phyloP scores from a whole-genome alignment of 2,797 vertebrate genomes.

The Myiotriccus ornatus region DNA sequence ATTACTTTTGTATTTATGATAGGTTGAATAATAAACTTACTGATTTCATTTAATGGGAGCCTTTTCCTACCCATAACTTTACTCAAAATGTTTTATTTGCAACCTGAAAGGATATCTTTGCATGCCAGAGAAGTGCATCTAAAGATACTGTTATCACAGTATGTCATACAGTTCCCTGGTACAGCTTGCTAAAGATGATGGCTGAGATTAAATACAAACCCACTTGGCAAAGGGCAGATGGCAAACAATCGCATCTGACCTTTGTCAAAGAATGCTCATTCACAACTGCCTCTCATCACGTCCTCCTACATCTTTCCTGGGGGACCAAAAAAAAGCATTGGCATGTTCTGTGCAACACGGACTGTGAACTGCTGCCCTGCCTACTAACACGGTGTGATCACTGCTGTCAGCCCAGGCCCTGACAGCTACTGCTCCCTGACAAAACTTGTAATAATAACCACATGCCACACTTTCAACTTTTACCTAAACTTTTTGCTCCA shows the following conservation, averaged over 20 bases:
- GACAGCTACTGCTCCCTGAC: constrained; percentile 17
- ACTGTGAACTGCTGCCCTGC: neutral
- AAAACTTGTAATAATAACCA: neutral
- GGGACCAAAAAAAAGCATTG: neutral
- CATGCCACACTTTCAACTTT: neutral
- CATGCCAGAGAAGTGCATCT: neutral
- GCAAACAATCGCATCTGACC: constrained; percentile 62
- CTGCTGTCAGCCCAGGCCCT: neutral
- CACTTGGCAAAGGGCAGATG: constrained; percentile 58
- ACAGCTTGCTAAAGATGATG: constrained; percentile 38
- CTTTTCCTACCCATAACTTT: neutral
- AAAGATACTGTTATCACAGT: neutral
- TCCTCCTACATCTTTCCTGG: constrained; percentile 36
- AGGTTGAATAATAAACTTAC: neutral
- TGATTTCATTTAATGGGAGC: neutral
- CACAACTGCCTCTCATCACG: constrained; percentile 40
- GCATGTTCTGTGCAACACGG: neutral
- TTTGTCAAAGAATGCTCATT: constrained; percentile 57
- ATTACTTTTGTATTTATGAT: neutral
- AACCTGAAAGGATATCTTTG: neutral
- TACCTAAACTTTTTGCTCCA: constrained; percentile 9
- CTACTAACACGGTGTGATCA: neutral
- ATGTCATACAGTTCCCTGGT: neutral
- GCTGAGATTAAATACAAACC: constrained; percentile 50
- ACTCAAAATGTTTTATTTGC: neutral